Conservation (phyloP, 2,888 invertebrate genomes). For the Drosophila basisetae region DNA sequence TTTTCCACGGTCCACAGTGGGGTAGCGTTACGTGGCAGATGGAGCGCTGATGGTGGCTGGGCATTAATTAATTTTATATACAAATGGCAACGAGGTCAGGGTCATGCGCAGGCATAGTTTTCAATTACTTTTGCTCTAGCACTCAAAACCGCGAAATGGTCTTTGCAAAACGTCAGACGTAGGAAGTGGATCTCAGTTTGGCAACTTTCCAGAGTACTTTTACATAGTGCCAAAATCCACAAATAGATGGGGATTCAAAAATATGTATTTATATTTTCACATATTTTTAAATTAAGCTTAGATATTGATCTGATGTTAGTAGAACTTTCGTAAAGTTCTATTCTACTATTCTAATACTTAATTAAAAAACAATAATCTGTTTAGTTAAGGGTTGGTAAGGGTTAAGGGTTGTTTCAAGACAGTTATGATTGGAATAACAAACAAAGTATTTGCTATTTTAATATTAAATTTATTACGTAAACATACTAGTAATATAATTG, state of each 20-base stretch:
- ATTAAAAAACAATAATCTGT: neutral
- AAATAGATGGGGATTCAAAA: neutral
- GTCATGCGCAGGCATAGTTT: conserved; percentile 47
- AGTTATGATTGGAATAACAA: neutral
- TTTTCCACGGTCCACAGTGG: conserved; percentile 4
- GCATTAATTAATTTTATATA: conserved; percentile 69
- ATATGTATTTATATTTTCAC: neutral
- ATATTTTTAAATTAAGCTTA: neutral
- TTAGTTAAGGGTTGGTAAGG: too few species aligned
- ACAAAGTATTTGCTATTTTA: neutral
- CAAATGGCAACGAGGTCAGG: conserved; percentile 66
- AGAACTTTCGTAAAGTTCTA: neutral
- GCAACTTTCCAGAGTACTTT: neutral
- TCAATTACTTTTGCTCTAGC: conserved; percentile 49
- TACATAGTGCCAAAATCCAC: neutral
- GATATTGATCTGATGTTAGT: neutral
- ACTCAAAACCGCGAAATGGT: conserved; percentile 23
- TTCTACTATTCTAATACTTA: neutral
- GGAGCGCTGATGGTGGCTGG: neutral
- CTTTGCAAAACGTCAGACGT: conserved; percentile 9
- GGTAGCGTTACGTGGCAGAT: neutral
- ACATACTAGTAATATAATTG: neutral
- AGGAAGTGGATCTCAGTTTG: neutral
- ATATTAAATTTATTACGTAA: neutral
- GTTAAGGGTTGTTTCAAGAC: neutral